Evolutionary conservation across 2,113 vertebrate species (phyloP), one percentile per base, ranked within the genome.

Genomic region (Panthera uncia): DNA sequence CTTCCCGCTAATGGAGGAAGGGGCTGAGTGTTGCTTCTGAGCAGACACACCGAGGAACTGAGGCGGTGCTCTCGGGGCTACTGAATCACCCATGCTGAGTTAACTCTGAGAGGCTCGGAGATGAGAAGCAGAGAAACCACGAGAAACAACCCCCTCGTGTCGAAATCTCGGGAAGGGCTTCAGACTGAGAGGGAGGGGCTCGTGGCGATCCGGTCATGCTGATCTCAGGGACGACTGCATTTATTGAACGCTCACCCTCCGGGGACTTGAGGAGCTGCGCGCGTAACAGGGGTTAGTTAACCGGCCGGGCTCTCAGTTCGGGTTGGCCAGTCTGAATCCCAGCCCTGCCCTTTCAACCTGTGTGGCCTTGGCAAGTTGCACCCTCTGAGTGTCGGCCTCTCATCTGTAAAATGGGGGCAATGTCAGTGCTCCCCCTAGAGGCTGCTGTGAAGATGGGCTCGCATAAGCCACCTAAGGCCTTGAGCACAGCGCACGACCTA

Each of bases 391-490:
- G 45, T 15, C 3, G 18, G 83, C 16, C 25, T 68, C 18, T 79
- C 52, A 7, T 45, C 94, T 55, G 27, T 41, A n/a, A 66, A 33
- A 52, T 1, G 65, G 57, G 6, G 19, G 23, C 31, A 18, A 33
- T 0, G 1, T 4, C 16, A 1, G 10, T 4, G 33, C 23, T 74
- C 25, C 55, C 55, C 48, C 45, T 21, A 3, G 69, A 83, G 68
- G n/a, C 23, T 3, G 0, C 1, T 2, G 38, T 1, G 21, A 63
- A 61, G 41, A 23, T 38, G 9, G 45, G 68, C 21, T 8, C 0
- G 3, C 2, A 1, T 31, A 10, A 45, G 8, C 27, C 36, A 5
- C n/a, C 0, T 12, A 4, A 14, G 57, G 45, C 41, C 0, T 23
- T 0, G 15, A 4, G n/a, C 25, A 9, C 50, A 13, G 41, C 19